Evolutionary conservation across 2,888 invertebrate species (phyloP), one percentile per base, ranked within the genome.

Genomic region (Frankliniella fusca): DNA sequence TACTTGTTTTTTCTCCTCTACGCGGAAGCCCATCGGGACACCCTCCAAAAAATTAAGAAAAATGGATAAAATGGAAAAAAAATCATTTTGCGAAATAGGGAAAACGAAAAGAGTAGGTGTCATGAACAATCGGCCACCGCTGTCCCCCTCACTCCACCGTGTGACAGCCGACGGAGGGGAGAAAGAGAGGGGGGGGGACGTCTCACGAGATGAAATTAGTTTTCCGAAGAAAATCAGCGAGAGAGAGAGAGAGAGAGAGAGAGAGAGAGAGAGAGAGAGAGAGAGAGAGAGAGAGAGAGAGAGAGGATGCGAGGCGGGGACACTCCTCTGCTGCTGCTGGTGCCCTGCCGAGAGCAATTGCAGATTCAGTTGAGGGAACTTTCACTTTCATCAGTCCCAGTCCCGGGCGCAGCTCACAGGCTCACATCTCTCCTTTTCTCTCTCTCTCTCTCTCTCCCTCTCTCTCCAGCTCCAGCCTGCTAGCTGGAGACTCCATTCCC

Each of bases 171-270:
- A 76, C 70, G 70, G 70, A 76, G 38, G 38, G n/a, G n/a, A n/a
- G n/a, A n/a, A n/a, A n/a, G n/a, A n/a, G n/a, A n/a, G n/a, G n/a
- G n/a, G n/a, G n/a, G 38, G 38, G 38, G 38, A 38, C 12, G 23
- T 76, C 70, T 23, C 23, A 12, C 70, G 70, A 76, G 70, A 76
- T 76, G 70, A 76, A 76, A 76, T 76, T 76, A 76, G 70, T 76
- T 76, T 76, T 27, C 27, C 70, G 70, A 76, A 76, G 70, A 27
- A 20, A 54, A 54, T 54, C 54, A 54, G 54, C 18, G 54, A 20
- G 54, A 15, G 54, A 54, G 54, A 54, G 54, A 54, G 54, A 18
- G 18, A 18, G 54, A 20, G 54, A 20, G 15, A 15, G 20, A 20
- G 18, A 54, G 20, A 15, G 20, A 54, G 54, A 20, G 20, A 12